Evolutionary conservation across 1,140 invertebrate genomes (phyloP).

Genomic region (Magallana gigas): DNA sequence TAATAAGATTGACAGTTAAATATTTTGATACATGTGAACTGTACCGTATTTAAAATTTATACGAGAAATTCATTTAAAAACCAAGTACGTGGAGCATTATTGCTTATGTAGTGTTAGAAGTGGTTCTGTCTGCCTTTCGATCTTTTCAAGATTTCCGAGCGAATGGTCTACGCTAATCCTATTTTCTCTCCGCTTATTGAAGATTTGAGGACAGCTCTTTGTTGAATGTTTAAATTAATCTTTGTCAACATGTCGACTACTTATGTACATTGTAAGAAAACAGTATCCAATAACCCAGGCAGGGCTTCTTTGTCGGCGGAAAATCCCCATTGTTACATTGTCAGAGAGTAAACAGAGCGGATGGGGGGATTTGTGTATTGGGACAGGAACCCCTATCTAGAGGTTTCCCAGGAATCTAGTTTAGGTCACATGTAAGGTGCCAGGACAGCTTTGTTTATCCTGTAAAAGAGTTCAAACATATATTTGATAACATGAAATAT

Average conservation of each 20-base stretch:
- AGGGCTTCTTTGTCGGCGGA: not conserved
- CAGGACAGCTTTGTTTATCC: no score
- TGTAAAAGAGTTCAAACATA: no score
- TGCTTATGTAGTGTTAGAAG: no score
- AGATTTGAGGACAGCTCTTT: conserved; percentile 22
- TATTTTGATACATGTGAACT: no score
- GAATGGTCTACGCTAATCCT: not conserved
- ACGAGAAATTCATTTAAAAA: no score
- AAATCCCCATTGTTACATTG: conserved; percentile 26
- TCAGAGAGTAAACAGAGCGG: not conserved
- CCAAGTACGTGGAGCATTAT: no score
- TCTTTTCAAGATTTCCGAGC: no score
- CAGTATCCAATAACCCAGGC: not conserved
- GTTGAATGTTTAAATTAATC: conserved; percentile 26
- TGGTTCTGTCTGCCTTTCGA: no score
- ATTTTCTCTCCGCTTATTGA: conserved; percentile 4
- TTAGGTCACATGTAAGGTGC: not conserved
- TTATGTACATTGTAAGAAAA: not conserved
- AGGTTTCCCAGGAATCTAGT: not conserved
- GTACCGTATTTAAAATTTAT: no score
- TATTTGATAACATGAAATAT: no score
- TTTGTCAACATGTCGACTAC: not conserved
- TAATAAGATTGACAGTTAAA: no score
- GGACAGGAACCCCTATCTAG: not conserved
- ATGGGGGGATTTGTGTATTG: conserved; percentile 9